A percentile compares a stretch with the other conserved stretches of the same genome.
These are phyloP conservation scores for Sceloporus undulatus DNA, from an alignment of 2,113 vertebrate species.

Conservation along the genomic window DNA sequence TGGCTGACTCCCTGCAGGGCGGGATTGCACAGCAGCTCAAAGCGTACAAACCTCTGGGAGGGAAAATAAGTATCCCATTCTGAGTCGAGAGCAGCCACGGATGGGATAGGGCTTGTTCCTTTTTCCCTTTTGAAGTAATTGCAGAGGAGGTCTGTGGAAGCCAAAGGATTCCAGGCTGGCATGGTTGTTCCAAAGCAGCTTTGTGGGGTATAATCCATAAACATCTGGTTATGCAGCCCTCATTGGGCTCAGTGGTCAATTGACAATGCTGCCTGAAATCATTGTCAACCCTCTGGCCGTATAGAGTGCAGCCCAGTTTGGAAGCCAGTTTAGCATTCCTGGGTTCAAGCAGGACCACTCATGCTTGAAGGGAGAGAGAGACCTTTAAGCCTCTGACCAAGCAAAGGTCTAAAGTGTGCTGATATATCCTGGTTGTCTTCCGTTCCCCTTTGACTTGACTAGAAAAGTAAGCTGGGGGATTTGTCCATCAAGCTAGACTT, in stretches of 20 bases:
- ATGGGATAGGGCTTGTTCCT: no score
- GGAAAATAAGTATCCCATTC: background rate
- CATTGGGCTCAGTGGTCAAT: background rate
- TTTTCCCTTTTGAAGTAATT: background rate
- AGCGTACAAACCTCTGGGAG: background rate
- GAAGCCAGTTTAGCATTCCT: background rate
- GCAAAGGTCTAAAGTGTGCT: background rate
- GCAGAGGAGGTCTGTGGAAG: constrained; percentile 22
- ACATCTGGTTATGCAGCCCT: background rate
- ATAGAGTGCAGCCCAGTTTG: background rate
- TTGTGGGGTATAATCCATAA: background rate
- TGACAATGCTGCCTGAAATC: background rate
- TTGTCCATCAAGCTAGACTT: background rate
- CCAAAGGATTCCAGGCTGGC: background rate
- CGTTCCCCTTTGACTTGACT: background rate
- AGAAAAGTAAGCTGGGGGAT: background rate
- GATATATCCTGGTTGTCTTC: background rate
- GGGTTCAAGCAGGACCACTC: background rate
- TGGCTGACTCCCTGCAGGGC: background rate
- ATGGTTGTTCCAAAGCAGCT: background rate
- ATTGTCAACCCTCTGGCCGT: background rate
- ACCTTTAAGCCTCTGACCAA: background rate
- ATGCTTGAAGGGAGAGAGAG: background rate
- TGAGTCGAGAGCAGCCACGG: background rate
- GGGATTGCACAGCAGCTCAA: background rate